Base-by-base conservation (phyloP, 2,113 vertebrate genomes). In the Pungitius pungitius region DNA sequence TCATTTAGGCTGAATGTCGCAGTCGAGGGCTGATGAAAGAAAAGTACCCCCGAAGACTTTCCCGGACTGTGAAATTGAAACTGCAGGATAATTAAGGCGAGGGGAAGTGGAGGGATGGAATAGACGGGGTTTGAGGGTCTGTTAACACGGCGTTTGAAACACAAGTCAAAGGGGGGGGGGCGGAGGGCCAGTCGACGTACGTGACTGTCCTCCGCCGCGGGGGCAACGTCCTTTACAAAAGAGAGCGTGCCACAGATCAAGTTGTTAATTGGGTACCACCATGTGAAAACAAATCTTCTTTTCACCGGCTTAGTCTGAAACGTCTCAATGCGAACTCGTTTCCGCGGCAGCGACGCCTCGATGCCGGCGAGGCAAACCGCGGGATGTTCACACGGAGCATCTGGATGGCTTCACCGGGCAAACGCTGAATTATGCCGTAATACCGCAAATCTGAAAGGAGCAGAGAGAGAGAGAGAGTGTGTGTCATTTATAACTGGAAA, bases 1-100 rank as follows among this genome's bases (percentile, higher is more conserved):
- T 73, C 71, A 80, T 81, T 81, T 69, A 69, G 59, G 43, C 30
- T 73, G 76, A 80, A 86, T 75, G 77, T 77, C 75, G 35, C 26
- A 64, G 45, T 64, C n/a, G 15, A 17, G 8, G 43, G 52, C 62
- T 56, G 51, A 9, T 70, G 51, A 69, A 63, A 33, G 52, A 55
- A 45, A 65, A 74, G 30, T 2, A 55, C 64, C 47, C n/a, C 54
- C 13, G 9, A 77, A 78, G 56, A 73, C 55, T 78, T 40, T 83
- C 51, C 75, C 56, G 51, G 68, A 71, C 67, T 80, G 73, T 84
- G 78, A 80, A 82, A 84, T 73, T 75, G 56, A 80, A 68, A 61
- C 58, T 26, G 62, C n/a, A 55, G 45, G 69, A 54, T 61, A 45
- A 33, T 63, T 67, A 52, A 60, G 27, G 22, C 17, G 45, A 65